Evolutionary conservation across 1,140 invertebrate genomes (phyloP).

Genomic region (Bombus waltoni): DNA sequence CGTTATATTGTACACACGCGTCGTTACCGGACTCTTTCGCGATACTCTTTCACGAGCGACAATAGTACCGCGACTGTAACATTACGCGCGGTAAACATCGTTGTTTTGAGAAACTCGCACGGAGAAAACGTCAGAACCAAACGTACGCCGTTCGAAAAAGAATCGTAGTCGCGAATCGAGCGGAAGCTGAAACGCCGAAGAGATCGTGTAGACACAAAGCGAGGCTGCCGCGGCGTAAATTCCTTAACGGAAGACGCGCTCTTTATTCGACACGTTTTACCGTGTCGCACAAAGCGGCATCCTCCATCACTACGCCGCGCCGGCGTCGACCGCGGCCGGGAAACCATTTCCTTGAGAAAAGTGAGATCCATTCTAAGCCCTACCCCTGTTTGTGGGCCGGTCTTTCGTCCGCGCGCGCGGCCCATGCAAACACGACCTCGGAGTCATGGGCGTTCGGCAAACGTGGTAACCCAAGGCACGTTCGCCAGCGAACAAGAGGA

Average conservation of each 20-base stretch:
- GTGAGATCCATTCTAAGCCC: conserved; percentile 64
- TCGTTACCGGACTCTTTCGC: neutral
- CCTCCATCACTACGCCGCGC: too few relatives aligned
- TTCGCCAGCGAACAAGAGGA: conserved; percentile 19
- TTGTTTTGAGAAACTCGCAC: neutral
- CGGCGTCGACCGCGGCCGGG: conserved; percentile 17
- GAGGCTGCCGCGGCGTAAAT: conserved; percentile 12
- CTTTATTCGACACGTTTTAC: conserved; percentile 61
- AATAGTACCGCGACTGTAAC: neutral
- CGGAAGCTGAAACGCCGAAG: conserved; percentile 2
- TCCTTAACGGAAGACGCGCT: conserved; percentile 45
- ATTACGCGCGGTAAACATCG: too few relatives aligned
- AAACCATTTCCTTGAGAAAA: conserved; percentile 67
- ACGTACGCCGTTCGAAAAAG: too few relatives aligned
- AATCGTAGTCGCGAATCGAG: neutral
- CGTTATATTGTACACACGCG: neutral
- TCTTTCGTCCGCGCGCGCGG: neutral
- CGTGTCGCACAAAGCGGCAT: conserved; percentile 48
- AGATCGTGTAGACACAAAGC: conserved; percentile 23
- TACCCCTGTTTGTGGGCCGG: conserved; percentile 24
- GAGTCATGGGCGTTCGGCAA: conserved; percentile 47
- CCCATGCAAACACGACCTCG: conserved; percentile 11
- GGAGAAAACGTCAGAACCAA: neutral
- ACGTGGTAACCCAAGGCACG: conserved; percentile 60
- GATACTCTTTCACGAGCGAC: neutral